Percentiles rank a stretch among this genome's conserved stretches.
Evolutionary conservation across 2,888 invertebrate genomes (phyloP).

Genomic region (Oeneis ivallda): DNA sequence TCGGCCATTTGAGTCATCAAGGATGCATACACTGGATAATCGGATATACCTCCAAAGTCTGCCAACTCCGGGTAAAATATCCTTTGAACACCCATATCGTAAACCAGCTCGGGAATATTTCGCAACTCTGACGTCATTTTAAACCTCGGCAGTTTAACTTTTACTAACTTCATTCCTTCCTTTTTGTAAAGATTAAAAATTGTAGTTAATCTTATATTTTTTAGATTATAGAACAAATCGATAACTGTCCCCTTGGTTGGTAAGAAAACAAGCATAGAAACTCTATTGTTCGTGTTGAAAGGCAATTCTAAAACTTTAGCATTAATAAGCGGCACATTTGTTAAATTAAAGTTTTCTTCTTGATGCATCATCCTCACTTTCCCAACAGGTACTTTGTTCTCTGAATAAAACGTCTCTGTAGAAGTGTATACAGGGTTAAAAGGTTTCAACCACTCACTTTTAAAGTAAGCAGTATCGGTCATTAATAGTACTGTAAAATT

Average conservation of each 20-base stretch:
- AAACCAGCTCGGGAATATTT: conserved; percentile 58
- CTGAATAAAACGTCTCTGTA: conserved; percentile 49
- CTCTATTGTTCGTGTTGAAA: conserved; percentile 43
- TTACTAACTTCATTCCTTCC: conserved; percentile 45
- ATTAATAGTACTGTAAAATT: conserved; percentile 50
- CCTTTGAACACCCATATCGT: conserved; percentile 63
- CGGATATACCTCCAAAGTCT: conserved; percentile 56
- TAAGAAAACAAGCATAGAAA: conserved; percentile 60
- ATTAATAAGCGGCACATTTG: conserved; percentile 49
- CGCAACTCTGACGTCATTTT: conserved; percentile 52
- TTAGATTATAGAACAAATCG: conserved; percentile 56
- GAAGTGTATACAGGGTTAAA: conserved; percentile 52
- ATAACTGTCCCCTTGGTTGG: conserved; percentile 48
- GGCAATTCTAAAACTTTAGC: conserved; percentile 60
- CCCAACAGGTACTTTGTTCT: conserved; percentile 41
- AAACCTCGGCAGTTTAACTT: conserved; percentile 61
- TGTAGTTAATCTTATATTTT: conserved; percentile 49
- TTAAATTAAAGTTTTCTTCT: conserved; percentile 52
- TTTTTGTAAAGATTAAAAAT: conserved; percentile 53
- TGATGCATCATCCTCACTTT: conserved; percentile 64
- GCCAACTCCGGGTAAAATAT: conserved; percentile 58
- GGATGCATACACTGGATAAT: conserved; percentile 54
- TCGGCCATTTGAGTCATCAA: conserved; percentile 56
- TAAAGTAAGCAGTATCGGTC: conserved; percentile 58
- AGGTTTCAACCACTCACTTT: conserved; percentile 54